Evolutionary conservation across 2,888 invertebrate species (phyloP), one percentile per base, ranked within the genome.

Genomic region (Volucella zonaria): DNA sequence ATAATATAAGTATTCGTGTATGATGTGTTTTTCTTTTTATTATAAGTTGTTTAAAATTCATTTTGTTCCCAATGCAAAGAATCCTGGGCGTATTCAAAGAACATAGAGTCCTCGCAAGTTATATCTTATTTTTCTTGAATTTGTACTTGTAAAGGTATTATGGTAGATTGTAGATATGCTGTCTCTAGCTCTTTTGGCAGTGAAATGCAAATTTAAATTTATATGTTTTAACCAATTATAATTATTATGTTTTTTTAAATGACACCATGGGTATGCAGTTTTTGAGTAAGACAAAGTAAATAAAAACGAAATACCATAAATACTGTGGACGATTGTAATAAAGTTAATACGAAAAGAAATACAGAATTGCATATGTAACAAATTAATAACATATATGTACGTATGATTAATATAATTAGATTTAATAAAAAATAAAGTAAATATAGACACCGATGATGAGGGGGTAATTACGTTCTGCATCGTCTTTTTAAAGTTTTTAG

Each of bases 351-450:
- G 47, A 49, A 66, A 83, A 74, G 49, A 15, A 68, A 79, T 64
- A 83, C 74, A 79, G 66, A 83, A 70, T 49, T 66, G 70, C 82
- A 70, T 42, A 67, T 67, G 67, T 67, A 76, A 58, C 56, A 66
- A 66, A 66, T 56, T 14, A 62, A 54, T 56, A 59, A 77, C 42
- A 56, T 66, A 43, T 45, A 82, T 31, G 31, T 31, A 31, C 31
- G 45, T 73, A 83, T 74, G 43, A 71, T 79, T 71, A 78, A 56
- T 49, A 58, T 58, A 75, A 75, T 64, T 83, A 83, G 83, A 64
- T 83, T 83, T 83, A 83, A 83, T 79, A 79, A 79, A 23, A 79
- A 82, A 61, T 56, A 79, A 74, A 70, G 68, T 82, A 58, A 79
- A 79, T 67, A 51, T 78, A 68, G 62, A 68, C 59, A 77, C 71